These are phyloP conservation scores for Elachura formosa DNA, from an alignment of 2,113 vertebrate species.

Conservation along the genomic window DNA sequence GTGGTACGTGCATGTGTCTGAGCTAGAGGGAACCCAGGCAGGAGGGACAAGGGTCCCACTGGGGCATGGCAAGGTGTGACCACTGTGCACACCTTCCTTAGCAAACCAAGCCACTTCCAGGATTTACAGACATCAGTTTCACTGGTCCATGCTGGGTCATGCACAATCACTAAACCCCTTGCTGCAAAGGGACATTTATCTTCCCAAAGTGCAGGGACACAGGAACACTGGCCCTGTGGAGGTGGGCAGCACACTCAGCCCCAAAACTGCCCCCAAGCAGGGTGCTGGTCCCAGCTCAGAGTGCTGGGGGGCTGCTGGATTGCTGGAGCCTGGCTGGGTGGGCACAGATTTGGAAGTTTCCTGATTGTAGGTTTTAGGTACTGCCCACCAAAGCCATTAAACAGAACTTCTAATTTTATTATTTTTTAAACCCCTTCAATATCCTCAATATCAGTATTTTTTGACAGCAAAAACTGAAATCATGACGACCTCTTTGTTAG, in stretches of 20 bases:
- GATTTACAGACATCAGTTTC: neutral
- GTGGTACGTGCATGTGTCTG: rapidly evolving
- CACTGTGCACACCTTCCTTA: neutral
- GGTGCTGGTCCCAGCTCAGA: rapidly evolving
- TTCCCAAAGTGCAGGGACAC: neutral
- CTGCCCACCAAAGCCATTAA: neutral
- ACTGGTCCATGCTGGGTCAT: neutral
- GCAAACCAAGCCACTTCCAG: neutral
- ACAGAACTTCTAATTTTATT: neutral
- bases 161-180: neutral
- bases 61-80: neutral
- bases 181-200: rapidly evolving
- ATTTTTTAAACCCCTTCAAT: neutral
- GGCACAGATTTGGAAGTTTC: neutral
- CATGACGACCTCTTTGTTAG: neutral
- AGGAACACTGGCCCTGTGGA: no score
- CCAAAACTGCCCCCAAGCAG: neutral
- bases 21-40: neutral
- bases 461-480: neutral
- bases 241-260: neutral
- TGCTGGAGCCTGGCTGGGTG: neutral
- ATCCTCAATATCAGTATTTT: neutral
- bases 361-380: neutral
- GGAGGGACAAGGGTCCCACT: rapidly evolving
- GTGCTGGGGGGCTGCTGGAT: neutral